Evolutionary conservation across 2,888 invertebrate species (phyloP).

Genomic region (Pristionchus exspectatus): DNA sequence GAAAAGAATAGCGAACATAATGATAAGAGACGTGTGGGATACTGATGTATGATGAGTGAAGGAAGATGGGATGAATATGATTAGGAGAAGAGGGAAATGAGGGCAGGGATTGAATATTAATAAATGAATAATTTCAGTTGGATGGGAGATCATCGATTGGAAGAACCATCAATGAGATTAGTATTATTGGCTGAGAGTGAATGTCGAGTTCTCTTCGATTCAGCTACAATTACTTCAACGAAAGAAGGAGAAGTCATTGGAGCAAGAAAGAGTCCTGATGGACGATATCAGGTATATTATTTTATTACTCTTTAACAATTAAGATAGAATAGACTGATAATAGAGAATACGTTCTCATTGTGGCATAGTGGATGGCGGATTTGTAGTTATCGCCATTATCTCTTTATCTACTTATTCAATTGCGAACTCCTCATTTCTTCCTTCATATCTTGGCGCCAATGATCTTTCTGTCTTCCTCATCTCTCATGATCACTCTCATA

Average conservation of each 20-base stretch:
- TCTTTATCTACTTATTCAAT: constrained; percentile 37
- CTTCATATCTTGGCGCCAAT: background rate
- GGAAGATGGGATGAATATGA: background rate
- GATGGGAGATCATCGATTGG: constrained; percentile 17
- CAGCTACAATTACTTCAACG: background rate
- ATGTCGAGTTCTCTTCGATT: constrained; percentile 46
- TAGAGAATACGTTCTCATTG: too few relatives aligned
- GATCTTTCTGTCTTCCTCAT: background rate
- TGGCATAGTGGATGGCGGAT: too few relatives aligned
- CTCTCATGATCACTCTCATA: background rate
- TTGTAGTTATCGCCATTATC: background rate
- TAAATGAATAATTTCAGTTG: constrained; percentile 20
- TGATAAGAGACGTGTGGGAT: background rate
- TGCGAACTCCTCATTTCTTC: background rate
- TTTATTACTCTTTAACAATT: too few relatives aligned
- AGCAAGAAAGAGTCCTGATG: constrained; percentile 47
- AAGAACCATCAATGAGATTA: constrained; percentile 8
- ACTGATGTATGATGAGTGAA: background rate
- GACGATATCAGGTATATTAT: constrained; percentile 45
- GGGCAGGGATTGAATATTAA: background rate
- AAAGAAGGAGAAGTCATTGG: background rate
- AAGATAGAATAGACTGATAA: too few relatives aligned
- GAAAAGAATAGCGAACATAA: constrained; percentile 3
- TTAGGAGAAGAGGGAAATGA: background rate
- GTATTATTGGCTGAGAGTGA: constrained; percentile 51